Evolutionary conservation across 37 sponge, comb jelly and placozoan species (phyloP).

Genomic region (Eunapius fragilis): DNA sequence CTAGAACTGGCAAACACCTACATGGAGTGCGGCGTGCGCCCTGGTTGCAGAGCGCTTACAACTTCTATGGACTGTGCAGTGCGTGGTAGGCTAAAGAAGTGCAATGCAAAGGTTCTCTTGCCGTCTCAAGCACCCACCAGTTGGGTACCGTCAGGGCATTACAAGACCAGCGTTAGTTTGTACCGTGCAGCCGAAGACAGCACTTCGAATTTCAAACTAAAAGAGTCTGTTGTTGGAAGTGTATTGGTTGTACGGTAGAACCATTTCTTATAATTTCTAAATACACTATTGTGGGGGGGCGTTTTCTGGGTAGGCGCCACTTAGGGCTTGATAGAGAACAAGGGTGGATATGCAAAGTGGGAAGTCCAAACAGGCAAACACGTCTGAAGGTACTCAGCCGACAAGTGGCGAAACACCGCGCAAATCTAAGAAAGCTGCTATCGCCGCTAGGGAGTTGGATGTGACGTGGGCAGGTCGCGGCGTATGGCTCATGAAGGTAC

Average conservation of each 20-base stretch:
- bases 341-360: neutral
- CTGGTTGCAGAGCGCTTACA: conserved; percentile 50
- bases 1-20: neutral
- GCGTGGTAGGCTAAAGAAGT: conserved; percentile 45
- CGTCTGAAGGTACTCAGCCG: neutral
- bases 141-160: neutral
- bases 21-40: neutral
- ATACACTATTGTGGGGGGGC: neutral
- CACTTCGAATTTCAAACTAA: neutral
- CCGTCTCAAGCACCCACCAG: neutral
- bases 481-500: conserved; percentile 82
- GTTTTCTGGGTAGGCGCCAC: neutral
- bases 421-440: conserved; percentile 7
- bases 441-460: conserved; percentile 43
- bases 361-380: neutral
- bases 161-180: neutral
- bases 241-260: neutral
- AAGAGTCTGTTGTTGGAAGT: neutral
- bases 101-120: neutral
- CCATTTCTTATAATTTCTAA: neutral
- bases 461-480: conserved; percentile 52
- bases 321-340: neutral
- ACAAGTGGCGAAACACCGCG: neutral
- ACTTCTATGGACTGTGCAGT: conserved; percentile 47
- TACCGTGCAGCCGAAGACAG: neutral